Conservation (phyloP, 1,140 invertebrate genomes). For the Lepidurus packardi region DNA sequence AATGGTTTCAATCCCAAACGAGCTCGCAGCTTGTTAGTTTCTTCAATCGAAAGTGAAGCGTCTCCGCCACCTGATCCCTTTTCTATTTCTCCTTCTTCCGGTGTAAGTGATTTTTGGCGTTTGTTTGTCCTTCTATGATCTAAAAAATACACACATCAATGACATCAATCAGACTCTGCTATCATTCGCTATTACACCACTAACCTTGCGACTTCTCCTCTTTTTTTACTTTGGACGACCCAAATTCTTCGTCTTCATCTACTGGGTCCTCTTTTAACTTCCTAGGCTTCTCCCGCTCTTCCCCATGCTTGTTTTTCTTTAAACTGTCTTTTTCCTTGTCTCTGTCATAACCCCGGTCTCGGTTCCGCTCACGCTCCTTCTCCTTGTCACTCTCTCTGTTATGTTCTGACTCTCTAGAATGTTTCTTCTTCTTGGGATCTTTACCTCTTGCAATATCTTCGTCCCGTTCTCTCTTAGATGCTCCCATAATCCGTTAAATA, state of each 20-base stretch:
- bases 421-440: constrained; percentile 49
- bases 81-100: constrained; percentile 27
- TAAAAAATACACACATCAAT: constrained; percentile 26
- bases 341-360: constrained; percentile 52
- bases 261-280: constrained; percentile 15
- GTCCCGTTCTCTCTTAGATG: constrained; percentile 51
- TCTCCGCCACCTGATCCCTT: constrained; percentile 38
- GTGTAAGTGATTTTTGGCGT: constrained; percentile 28
- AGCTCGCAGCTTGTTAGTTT: constrained; percentile 84
- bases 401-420: constrained; percentile 50
- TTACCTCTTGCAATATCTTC: constrained; percentile 41
- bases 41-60: constrained; percentile 68
- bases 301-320: constrained; percentile 30
- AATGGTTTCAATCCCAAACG: constrained; percentile 91
- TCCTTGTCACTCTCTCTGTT: constrained; percentile 34
- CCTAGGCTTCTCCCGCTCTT: constrained; percentile 33
- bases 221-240: constrained; percentile 27
- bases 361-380: constrained; percentile 52
- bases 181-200: neutral
- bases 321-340: constrained; percentile 42
- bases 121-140: constrained; percentile 36
- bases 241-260: constrained; percentile 27
- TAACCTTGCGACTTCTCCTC: constrained; percentile 20
- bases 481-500: constrained; percentile 48
- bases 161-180: neutral